Percentiles rank a stretch among this genome's conserved stretches.
Conservation (phyloP, 2,888 invertebrate genomes). For the Hemaris fuciformis region DNA sequence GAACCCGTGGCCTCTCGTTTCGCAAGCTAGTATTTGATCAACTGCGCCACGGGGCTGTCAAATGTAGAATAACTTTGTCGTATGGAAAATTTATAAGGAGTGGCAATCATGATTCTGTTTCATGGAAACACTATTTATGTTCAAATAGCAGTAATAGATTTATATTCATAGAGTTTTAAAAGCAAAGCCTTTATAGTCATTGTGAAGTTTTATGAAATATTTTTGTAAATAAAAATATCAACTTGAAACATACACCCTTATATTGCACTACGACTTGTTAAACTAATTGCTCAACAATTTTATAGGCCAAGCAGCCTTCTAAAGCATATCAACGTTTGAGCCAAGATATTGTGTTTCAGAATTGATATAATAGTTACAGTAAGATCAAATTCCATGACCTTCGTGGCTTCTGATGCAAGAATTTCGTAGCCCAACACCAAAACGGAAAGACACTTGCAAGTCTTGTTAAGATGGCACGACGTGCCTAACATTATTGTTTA, state of each 20-base stretch:
- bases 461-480: constrained; percentile 46
- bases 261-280: background rate
- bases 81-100: background rate
- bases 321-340: background rate
- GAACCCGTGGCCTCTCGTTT: no score
- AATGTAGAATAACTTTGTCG: background rate
- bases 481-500: constrained; percentile 59
- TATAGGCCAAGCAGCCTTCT: background rate
- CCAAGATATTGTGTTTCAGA: constrained; percentile 9
- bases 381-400: constrained; percentile 18
- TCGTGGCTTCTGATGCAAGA: constrained; percentile 46
- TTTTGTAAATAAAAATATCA: no score
- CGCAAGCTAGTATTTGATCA: no score
- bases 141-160: no score
- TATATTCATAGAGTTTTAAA: no score
- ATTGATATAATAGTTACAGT: constrained; percentile 12
- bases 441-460: constrained; percentile 61
- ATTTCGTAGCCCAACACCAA: constrained; percentile 55
- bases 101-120: background rate
- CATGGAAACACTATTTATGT: background rate
- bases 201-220: no score
- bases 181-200: no score
- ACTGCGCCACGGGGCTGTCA: no score
- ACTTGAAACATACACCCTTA: no score
- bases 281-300: background rate